Evolutionary conservation across 2,797 vertebrate species (phyloP).

Genomic region (Enteromius unitaeniatus): DNA sequence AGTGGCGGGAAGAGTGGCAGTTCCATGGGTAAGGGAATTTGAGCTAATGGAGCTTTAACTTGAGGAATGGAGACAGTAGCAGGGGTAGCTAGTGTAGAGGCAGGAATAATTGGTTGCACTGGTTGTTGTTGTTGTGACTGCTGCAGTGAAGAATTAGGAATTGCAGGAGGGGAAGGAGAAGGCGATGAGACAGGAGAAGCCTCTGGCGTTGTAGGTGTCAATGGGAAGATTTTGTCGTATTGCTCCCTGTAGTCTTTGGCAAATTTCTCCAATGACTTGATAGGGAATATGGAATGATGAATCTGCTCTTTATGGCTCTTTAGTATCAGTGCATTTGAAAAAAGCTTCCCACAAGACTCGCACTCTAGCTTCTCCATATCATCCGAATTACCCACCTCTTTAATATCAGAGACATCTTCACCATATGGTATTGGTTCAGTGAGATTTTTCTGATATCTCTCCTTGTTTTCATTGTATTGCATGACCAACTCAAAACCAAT

Average conservation of each 20-base stretch:
- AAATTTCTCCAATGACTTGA: conserved; percentile 91
- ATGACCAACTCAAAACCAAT: conserved; percentile 98
- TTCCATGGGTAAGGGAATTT: conserved; percentile 90
- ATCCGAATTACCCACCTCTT: conserved; percentile 73
- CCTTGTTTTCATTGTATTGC: conserved; percentile 96
- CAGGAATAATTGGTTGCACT: conserved; percentile 73
- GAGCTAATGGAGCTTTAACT: conserved; percentile 64
- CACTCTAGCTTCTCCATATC: conserved; percentile 86
- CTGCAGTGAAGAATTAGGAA: conserved; percentile 71
- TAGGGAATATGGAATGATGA: conserved; percentile 91
- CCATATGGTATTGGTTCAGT: conserved; percentile 65
- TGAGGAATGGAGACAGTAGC: conserved; percentile 79
- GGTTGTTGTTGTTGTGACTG: conserved; percentile 79
- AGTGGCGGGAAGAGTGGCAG: conserved; percentile 91
- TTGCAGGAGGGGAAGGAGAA: conserved; percentile 73
- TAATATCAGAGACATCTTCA: conserved; percentile 56
- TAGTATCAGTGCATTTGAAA: conserved; percentile 95
- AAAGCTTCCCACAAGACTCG: conserved; percentile 90
- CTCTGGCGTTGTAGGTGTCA: conserved; percentile 83
- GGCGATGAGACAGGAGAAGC: conserved; percentile 67
- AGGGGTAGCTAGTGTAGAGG: conserved; percentile 76
- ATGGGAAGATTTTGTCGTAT: conserved; percentile 93
- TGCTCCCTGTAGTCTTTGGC: conserved; percentile 94
- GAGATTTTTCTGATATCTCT: conserved; percentile 89
- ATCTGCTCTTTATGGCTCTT: conserved; percentile 98